phyloP scores from a whole-genome alignment of 2,888 invertebrate genomes.

The Lycocerus yunnanus region DNA sequence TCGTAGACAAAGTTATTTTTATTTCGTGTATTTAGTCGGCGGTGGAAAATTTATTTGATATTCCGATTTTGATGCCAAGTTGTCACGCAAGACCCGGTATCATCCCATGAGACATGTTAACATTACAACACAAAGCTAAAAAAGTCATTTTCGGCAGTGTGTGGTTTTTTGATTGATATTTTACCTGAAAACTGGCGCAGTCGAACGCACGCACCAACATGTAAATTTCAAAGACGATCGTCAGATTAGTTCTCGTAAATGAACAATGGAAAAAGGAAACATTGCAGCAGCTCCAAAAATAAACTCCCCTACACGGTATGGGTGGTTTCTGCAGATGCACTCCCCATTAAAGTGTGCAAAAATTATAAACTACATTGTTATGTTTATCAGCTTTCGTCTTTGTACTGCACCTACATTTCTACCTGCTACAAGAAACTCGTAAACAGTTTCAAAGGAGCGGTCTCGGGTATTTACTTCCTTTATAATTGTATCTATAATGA shows the following conservation, averaged over 20 bases:
- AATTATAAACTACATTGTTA: neutral
- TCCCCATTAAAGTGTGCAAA: neutral
- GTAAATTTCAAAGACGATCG: neutral
- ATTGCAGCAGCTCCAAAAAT: neutral
- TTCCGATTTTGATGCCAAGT: neutral
- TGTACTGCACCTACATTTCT: neutral
- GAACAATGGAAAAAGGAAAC: neutral
- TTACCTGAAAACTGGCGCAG: neutral
- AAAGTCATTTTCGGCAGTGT: neutral
- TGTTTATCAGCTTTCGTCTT: neutral
- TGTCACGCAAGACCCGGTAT: slow-evolving; percentile 2
- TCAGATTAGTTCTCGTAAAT: neutral
- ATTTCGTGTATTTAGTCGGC: neutral
- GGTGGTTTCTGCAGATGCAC: neutral
- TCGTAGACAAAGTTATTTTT: neutral
- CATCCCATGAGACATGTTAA: neutral
- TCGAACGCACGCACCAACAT: neutral
- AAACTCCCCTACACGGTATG: neutral
- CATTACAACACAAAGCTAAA: neutral
- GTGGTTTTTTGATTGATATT: neutral
- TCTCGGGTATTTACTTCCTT: neutral
- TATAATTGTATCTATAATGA: neutral
- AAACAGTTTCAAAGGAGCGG: neutral
- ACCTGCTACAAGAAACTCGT: neutral
- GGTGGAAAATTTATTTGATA: neutral